A percentile compares a stretch with the other conserved stretches of the same genome.
Conservation (phyloP, 2,113 vertebrate genomes). For the Seriola quinqueradiata region DNA sequence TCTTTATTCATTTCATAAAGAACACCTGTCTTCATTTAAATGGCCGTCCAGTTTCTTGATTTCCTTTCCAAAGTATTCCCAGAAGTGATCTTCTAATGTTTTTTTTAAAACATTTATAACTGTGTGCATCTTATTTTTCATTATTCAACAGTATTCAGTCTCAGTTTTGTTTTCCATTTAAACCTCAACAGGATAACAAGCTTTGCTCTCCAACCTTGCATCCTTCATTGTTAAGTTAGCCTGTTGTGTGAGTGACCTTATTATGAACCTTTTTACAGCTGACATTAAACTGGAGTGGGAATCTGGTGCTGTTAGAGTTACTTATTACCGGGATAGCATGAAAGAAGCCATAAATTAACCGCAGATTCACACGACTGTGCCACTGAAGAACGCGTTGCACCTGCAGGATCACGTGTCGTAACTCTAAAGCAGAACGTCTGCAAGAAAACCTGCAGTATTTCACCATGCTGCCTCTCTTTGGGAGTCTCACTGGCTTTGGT, state of each 20-base stretch:
- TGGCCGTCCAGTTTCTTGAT: neutral
- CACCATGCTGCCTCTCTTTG: neutral
- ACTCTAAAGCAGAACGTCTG: neutral
- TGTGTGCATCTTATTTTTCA: slow-evolving; percentile 15
- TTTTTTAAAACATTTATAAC: slow-evolving; percentile 21
- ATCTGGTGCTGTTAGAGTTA: slow-evolving; percentile 8
- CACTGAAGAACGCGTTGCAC: slow-evolving; percentile 14
- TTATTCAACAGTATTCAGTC: slow-evolving; percentile 1
- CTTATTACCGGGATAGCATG: slow-evolving; percentile 1
- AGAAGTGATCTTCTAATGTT: slow-evolving; percentile 17
- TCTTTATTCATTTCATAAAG: slow-evolving; percentile 6
- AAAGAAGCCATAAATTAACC: slow-evolving; percentile 1
- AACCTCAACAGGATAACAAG: slow-evolving; percentile 8
- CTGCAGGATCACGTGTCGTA: slow-evolving; percentile 19
- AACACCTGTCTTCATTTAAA: slow-evolving; percentile 41
- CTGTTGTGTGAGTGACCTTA: slow-evolving; percentile 4
- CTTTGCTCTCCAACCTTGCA: neutral
- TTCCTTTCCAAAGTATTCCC: slow-evolving; percentile 25
- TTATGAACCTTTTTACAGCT: slow-evolving; percentile 17
- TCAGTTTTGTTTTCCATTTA: slow-evolving; percentile 27
- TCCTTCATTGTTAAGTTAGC: neutral
- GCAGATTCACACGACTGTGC: slow-evolving; percentile 7
- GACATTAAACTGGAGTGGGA: neutral
- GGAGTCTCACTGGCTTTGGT: neutral
- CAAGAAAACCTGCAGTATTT: neutral